Evolutionary conservation across 2,113 vertebrate species (phyloP).

Genomic region (Gadus macrocephalus): DNA sequence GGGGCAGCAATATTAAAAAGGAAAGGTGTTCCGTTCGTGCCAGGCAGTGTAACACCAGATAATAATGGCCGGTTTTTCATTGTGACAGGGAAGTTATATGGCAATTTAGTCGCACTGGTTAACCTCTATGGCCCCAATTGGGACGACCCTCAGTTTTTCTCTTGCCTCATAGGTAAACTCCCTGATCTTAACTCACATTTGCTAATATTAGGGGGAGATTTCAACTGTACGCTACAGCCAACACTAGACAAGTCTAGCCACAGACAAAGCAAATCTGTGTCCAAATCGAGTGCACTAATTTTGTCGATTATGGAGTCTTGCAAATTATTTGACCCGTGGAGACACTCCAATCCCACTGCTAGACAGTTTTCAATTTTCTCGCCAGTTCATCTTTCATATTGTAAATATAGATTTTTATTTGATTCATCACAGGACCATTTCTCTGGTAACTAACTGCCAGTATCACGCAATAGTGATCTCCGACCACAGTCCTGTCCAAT

Average conservation of each 20-base stretch:
- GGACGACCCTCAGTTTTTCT: too few relatives aligned
- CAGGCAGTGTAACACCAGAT: too few relatives aligned
- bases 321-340: slow-evolving; percentile 11
- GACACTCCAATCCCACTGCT: slow-evolving; percentile 6
- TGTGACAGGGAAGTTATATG: too few relatives aligned
- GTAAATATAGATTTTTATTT: slow-evolving; percentile 1
- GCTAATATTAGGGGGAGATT: slow-evolving; percentile 1
- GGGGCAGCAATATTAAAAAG: too few relatives aligned
- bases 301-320: slow-evolving; percentile 9
- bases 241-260: slow-evolving; percentile 2
- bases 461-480: slow-evolving; percentile 5
- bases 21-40: too few relatives aligned
- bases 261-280: slow-evolving; percentile 1
- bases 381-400: slow-evolving; percentile 6
- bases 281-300: slow-evolving; percentile 7
- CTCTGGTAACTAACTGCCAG: slow-evolving; percentile 7
- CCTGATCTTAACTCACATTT: too few relatives aligned
- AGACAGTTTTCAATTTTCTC: not conserved
- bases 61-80: too few relatives aligned
- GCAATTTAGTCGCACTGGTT: too few relatives aligned
- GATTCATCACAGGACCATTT: slow-evolving; percentile 11
- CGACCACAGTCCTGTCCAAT: too few relatives aligned
- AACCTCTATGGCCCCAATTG: too few relatives aligned
- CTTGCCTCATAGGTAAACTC: too few relatives aligned
- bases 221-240: slow-evolving; percentile 8